Conservation (phyloP, 2,888 invertebrate genomes). For the Chalcis sispes region DNA sequence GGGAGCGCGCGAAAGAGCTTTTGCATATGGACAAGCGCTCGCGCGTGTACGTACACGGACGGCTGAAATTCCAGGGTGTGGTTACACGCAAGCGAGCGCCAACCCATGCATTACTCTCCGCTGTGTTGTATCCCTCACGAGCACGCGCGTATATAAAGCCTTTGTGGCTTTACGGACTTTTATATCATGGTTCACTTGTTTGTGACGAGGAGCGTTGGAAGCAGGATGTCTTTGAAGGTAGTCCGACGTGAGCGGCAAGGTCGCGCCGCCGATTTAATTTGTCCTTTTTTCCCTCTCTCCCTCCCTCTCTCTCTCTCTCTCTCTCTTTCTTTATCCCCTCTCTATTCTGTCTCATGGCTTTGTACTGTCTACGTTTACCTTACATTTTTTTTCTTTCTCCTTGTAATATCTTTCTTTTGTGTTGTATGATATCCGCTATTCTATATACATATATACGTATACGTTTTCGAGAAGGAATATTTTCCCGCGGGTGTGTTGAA, state of each 20-base stretch:
- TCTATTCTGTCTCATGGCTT: neutral
- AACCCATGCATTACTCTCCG: too few relatives aligned
- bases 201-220: constrained; percentile 24
- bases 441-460: neutral
- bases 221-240: constrained; percentile 62
- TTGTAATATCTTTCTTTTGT: neutral
- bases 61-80: constrained; percentile 73
- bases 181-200: constrained; percentile 21
- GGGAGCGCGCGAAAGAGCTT: neutral
- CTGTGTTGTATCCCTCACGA: too few relatives aligned
- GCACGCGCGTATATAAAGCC: neutral
- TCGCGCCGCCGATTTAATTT: constrained; percentile 46
- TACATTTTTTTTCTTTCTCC: neutral
- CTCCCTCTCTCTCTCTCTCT: constrained; percentile 43
- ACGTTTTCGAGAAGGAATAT: constrained; percentile 2
- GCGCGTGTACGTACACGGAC: constrained; percentile 21
- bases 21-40: neutral
- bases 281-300: neutral
- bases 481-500: constrained; percentile 11
- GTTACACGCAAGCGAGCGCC: too few relatives aligned
- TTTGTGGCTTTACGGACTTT: neutral
- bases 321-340: constrained; percentile 7
- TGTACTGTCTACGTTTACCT: neutral
- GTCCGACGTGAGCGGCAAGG: constrained; percentile 60
- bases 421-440: constrained; percentile 18